Conservation (phyloP, 2,888 invertebrate species). For the Idaea aversata region DNA sequence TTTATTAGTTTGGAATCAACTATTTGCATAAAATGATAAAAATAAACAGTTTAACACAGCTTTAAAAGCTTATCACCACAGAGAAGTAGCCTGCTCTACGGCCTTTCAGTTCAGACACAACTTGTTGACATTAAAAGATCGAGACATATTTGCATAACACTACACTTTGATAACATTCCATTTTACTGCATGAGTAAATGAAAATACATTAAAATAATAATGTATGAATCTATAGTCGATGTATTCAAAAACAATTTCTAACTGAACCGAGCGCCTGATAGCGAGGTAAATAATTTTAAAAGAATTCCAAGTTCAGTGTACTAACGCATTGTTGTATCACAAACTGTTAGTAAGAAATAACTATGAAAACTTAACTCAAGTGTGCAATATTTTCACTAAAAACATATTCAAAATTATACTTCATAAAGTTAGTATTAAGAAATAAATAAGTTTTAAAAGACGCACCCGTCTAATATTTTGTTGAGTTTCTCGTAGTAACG, state of each 20-base stretch:
- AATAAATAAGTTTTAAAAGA: constrained; percentile 35
- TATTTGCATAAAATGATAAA: neutral
- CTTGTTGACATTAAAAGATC: neutral
- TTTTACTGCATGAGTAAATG: neutral
- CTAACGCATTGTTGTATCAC: neutral
- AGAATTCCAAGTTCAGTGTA: neutral
- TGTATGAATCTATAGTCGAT: neutral
- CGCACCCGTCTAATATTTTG: constrained; percentile 57
- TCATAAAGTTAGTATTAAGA: constrained; percentile 23
- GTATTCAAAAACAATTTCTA: neutral
- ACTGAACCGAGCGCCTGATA: constrained; percentile 1
- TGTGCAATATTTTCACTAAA: neutral
- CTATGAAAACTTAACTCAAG: neutral
- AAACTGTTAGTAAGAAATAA: neutral
- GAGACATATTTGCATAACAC: neutral
- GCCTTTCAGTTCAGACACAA: neutral
- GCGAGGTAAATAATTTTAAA: constrained; percentile 3
- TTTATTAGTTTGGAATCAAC: too few species aligned
- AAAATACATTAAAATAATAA: neutral
- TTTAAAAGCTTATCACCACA: neutral
- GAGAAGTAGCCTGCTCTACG: neutral
- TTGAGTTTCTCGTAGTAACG: constrained; percentile 46
- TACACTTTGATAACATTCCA: neutral
- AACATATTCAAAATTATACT: constrained; percentile 3
- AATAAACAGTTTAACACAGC: neutral